Evolutionary conservation across 2,888 invertebrate species (phyloP).

Genomic region (Opisthograptis luteolata): DNA sequence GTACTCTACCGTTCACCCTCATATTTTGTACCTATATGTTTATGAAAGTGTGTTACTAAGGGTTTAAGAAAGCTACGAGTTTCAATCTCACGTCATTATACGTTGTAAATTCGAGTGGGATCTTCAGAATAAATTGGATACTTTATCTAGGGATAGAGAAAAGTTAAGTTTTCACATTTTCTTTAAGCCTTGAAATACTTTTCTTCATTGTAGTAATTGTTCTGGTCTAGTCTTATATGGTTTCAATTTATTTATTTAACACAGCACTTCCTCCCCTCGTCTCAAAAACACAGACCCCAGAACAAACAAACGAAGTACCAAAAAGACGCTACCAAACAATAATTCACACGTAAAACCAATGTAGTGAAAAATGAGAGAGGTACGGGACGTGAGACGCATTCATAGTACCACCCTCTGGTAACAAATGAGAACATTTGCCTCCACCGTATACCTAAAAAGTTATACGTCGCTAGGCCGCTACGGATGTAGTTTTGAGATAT

Average conservation of each 20-base stretch:
- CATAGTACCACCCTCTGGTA: constrained; percentile 57
- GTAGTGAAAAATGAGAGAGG: constrained; percentile 83
- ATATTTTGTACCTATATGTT: neutral
- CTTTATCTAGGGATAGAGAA: constrained; percentile 14
- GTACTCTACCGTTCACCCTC: constrained; percentile 1
- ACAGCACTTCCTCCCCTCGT: constrained; percentile 3
- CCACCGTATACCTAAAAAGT: constrained; percentile 45
- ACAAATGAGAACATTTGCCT: constrained; percentile 76
- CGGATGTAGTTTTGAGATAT: constrained; percentile 41
- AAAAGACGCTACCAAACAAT: constrained; percentile 71
- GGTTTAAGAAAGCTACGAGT: constrained; percentile 17
- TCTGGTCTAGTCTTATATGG: too few species aligned
- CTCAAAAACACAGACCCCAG: constrained; percentile 23
- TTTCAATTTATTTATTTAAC: neutral
- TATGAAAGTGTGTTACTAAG: constrained; percentile 13
- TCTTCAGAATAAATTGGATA: constrained; percentile 25
- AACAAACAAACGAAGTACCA: constrained; percentile 54
- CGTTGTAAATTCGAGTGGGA: constrained; percentile 26
- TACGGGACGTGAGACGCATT: constrained; percentile 73
- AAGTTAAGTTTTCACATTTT: constrained; percentile 18
- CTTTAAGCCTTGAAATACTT: too few species aligned
- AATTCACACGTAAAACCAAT: constrained; percentile 83
- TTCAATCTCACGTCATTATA: constrained; percentile 24
- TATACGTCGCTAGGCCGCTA: constrained; percentile 36
- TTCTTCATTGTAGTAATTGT: too few species aligned